Conservation (phyloP, 1,140 invertebrate genomes). For the Ridgeia piscesae region DNA sequence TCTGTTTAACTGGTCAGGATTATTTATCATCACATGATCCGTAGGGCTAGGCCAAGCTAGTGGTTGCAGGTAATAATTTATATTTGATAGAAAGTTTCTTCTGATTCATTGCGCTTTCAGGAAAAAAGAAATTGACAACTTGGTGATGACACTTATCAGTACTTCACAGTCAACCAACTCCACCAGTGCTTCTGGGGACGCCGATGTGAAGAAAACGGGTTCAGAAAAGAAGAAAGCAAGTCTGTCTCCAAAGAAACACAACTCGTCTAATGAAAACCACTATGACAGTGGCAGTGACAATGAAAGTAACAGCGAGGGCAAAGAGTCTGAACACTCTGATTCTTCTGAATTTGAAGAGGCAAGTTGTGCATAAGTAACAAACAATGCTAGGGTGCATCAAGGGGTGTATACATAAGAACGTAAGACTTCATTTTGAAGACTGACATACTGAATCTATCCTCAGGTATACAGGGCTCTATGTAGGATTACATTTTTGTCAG, state of each 20-base stretch:
- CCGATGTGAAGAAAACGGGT: background rate
- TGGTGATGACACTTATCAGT: constrained; percentile 77
- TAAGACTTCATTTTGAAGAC: no score
- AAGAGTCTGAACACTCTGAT: background rate
- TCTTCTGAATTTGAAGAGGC: background rate
- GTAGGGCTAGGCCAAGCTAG: no score
- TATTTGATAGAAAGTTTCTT: background rate
- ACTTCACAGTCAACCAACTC: background rate
- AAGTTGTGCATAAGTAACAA: background rate
- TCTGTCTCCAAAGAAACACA: background rate
- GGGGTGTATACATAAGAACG: no score
- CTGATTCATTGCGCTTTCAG: constrained; percentile 50
- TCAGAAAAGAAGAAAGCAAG: constrained; percentile 4
- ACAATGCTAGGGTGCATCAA: background rate
- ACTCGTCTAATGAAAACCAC: background rate
- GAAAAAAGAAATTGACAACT: constrained; percentile 80
- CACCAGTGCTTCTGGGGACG: background rate
- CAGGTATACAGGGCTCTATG: no score
- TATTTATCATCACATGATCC: no score
- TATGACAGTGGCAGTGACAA: background rate
- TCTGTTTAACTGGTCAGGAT: no score
- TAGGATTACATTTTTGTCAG: no score
- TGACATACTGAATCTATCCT: no score
- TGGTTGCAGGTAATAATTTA: constrained; percentile 38
- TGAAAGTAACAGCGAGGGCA: background rate